Base-by-base conservation (phyloP, 2,797 vertebrate genomes). In the Myiotriccus ornatus region DNA sequence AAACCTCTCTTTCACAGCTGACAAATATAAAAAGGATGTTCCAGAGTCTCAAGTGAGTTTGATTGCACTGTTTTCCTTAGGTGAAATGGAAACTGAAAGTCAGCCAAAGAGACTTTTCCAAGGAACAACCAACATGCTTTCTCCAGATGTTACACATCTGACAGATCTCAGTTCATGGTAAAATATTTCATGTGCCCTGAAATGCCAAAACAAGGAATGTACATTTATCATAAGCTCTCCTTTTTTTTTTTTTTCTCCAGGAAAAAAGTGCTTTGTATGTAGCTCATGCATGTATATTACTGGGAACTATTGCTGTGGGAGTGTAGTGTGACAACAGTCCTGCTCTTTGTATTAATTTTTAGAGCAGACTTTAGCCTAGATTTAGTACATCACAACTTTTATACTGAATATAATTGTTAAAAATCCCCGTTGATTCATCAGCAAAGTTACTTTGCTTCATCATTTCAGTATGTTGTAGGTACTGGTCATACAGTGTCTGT, bases 71-170 rank as follows among this genome's bases (percentile, higher is more conserved):
- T 89, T 94, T 94, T 93, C 79, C 30, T 67, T 95, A 99, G 99
- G 99, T 93, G 99, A 99, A 97, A 99, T 99, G 99, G 99, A 99
- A 96, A 98, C 98, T 2, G 99, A 99, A 98, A 99, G 98, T 97
- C 99, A 99, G 94, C 99, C 99, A 47, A 99, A 99, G 98, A 99
- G 99, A 97, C 98, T 99, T 71, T 99, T 99, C 97, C 99, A 99
- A 98, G 99, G 99, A 78, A 99, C 99, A 79, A 99, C 99, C 94
- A 99, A 96, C 95, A 99, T 99, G 98, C 97, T 99, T 97, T 98
- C 99, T 63, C 97, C 99, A 3, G 99, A 99, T 27, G 97, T 98
- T 69, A 96, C 98, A 22, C 98, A 98, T 87, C 95, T 99, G 96
- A 98, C 99, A 37, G 98, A 99, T 96, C 97, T 98, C 95, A 97